Evolutionary conservation across 30 jellyfish, hydroid and myxozoan species (phyloP).

Genomic region (Pelagia noctiluca): DNA sequence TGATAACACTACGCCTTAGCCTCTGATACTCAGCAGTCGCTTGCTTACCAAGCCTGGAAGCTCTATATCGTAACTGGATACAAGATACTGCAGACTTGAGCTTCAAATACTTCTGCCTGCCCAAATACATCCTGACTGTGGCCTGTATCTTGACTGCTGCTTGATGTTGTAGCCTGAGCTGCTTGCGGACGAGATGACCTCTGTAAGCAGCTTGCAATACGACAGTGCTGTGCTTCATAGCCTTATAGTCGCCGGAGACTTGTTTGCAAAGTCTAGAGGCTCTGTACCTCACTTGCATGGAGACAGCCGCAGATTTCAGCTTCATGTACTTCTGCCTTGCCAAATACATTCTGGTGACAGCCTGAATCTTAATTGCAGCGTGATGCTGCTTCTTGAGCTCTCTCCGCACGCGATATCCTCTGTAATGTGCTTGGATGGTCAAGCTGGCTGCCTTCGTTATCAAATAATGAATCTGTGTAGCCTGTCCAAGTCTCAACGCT

Average conservation of each 20-base stretch:
- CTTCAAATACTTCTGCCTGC: too few relatives aligned
- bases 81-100: too few relatives aligned
- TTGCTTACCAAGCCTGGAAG: too few relatives aligned
- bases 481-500: slow-evolving; percentile 39
- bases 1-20: too few relatives aligned
- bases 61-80: too few relatives aligned
- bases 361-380: slow-evolving; percentile 60
- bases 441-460: slow-evolving; percentile 62
- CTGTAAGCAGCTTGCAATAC: slow-evolving; percentile 56
- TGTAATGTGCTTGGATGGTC: slow-evolving; percentile 63
- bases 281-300: slow-evolving; percentile 42
- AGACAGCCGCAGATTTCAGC: slow-evolving; percentile 11
- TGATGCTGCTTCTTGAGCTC: slow-evolving; percentile 8
- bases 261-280: slow-evolving; percentile 11
- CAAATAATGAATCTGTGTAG: slow-evolving; percentile 46
- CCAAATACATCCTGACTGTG: too few relatives aligned
- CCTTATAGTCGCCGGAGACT: neutral
- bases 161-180: neutral
- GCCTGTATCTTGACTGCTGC: too few relatives aligned
- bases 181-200: slow-evolving; percentile 45
- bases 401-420: slow-evolving; percentile 58
- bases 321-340: slow-evolving; percentile 7
- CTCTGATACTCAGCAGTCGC: too few relatives aligned
- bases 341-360: slow-evolving; percentile 27
- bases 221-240: slow-evolving; percentile 11